Evolutionary conservation across 2,113 vertebrate genomes (phyloP).

Genomic region (Prionailurus bengalensis): DNA sequence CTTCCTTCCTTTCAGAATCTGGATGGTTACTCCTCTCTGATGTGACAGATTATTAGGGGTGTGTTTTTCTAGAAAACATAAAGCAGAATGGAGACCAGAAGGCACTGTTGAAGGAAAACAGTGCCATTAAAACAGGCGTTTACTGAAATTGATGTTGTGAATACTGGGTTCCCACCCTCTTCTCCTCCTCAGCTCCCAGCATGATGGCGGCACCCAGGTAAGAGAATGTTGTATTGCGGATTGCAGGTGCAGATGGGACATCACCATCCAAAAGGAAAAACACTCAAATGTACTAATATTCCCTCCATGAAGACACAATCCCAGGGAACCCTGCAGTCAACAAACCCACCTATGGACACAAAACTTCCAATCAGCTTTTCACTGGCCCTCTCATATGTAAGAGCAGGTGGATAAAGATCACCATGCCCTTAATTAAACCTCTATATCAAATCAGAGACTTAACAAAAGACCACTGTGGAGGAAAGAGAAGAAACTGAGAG

Average conservation of each 20-base stretch:
- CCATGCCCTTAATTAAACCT: neutral
- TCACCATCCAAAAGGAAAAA: neutral
- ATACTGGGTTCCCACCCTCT: neutral
- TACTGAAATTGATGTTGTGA: neutral
- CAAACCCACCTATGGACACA: neutral
- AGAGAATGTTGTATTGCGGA: neutral
- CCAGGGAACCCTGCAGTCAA: neutral
- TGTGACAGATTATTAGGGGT: neutral
- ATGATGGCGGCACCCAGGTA: neutral
- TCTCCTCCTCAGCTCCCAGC: neutral
- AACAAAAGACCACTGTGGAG: neutral
- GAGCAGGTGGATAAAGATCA: neutral
- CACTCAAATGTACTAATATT: neutral
- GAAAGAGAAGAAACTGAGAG: neutral
- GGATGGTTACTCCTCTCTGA: neutral
- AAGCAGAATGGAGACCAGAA: neutral
- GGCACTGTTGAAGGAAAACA: neutral
- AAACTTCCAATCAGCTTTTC: neutral
- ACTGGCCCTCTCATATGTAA: neutral
- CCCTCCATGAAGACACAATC: neutral
- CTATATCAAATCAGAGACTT: neutral
- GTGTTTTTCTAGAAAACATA: neutral
- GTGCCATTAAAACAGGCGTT: neutral
- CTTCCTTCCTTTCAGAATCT: neutral
- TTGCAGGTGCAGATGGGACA: neutral